phyloP scores from a whole-genome alignment of 2,797 vertebrate species.

The Anas georgica region DNA sequence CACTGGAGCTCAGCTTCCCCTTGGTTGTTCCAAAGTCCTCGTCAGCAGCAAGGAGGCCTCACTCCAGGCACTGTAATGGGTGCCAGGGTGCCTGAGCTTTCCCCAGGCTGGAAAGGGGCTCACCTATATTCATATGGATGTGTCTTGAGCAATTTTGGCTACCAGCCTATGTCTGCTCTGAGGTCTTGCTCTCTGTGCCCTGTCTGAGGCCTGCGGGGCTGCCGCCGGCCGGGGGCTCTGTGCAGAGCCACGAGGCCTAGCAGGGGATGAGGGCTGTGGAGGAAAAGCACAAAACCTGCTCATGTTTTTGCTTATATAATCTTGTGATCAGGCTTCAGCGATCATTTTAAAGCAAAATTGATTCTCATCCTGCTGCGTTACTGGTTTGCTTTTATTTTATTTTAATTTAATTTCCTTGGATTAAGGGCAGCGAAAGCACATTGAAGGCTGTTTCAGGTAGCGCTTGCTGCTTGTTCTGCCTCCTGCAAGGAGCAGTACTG shows the following conservation, averaged over 20 bases:
- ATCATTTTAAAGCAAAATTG: neutral
- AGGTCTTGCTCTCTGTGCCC: too few relatives aligned
- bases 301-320: neutral
- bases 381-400: neutral
- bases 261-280: neutral
- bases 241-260: fast-evolving
- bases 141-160: too few relatives aligned
- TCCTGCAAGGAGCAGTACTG: neutral
- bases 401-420: neutral
- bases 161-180: too few relatives aligned
- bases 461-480: neutral
- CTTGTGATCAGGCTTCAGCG: neutral
- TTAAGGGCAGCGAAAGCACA: neutral
- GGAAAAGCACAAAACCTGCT: neutral
- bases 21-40: neutral
- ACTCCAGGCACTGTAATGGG: neutral
- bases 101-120: neutral
- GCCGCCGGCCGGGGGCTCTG: neutral
- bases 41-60: neutral
- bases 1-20: neutral
- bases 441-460: neutral
- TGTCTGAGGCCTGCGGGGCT: too few relatives aligned
- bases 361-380: neutral
- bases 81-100: neutral
- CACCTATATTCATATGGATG: too few relatives aligned